Evolutionary conservation across 2,113 vertebrate species (phyloP), one percentile per base, ranked within the genome.

Genomic region (Ia io): DNA sequence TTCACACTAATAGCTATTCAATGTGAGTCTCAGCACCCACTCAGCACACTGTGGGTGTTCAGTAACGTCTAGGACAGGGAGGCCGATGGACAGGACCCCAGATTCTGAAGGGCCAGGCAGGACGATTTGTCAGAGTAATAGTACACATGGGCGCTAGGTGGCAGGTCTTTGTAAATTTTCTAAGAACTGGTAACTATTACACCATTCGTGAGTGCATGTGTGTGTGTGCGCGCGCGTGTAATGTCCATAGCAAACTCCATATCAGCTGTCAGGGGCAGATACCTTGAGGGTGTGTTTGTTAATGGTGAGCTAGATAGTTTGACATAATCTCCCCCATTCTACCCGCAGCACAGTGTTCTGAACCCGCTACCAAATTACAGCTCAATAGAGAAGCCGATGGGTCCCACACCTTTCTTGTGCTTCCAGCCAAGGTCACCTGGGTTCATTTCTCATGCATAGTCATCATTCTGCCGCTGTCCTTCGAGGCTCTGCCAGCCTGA

Each of bases 81-180:
- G 0, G 0, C 35, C 8, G 25, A 40, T 14, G 9, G 5, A 76
- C 47, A 53, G 32, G 74, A 95, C 51, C 37, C 80, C n/a, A 17
- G 51, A 49, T 49, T 83, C 37, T 30, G 30, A 40, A 65, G n/a
- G 44, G 30, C 47, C 40, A 30, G 32, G 23, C 44, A 23, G 59
- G 53, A 14, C 30, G 76, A 35, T 11, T 44, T 10, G 30, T 78
- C 32, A 13, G 18, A 28, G 16, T 77, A 30, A 90, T 35, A 32
- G 28, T n/a, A 16, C 9, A 30, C 10, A 2, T 9, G 91, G 96
- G 95, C 98, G 97, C 97, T 97, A 98, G 98, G 95, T 97, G 97
- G 97, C 97, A 98, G 96, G 95, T 97, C 94, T 97, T 95, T 95
- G 95, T 87, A 88, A 95, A 96, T 90, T 98, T 98, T 92, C 96